Evolutionary conservation across 2,797 vertebrate genomes (phyloP).

Genomic region (Dallia pectoralis): DNA sequence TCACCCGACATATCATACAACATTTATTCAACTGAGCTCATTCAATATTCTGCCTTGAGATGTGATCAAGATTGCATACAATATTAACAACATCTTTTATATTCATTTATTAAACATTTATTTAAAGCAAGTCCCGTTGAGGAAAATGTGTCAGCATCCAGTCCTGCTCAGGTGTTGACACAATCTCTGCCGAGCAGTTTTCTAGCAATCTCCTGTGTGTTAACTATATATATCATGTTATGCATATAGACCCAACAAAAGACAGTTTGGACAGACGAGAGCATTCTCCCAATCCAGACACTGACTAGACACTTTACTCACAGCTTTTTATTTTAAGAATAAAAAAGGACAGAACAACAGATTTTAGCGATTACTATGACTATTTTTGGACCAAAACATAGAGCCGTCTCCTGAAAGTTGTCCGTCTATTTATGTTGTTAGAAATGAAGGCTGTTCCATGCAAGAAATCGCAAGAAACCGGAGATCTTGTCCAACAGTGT

Average conservation of each 20-base stretch:
- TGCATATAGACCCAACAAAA: slow-evolving; percentile 23
- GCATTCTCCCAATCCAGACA: slow-evolving; percentile 14
- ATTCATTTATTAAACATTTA: background rate
- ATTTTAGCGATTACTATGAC: too few relatives aligned
- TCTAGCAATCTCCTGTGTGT: slow-evolving; percentile 42
- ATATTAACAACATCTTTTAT: background rate
- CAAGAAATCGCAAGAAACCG: too few relatives aligned
- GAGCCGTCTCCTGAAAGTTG: too few relatives aligned
- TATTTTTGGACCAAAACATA: too few relatives aligned
- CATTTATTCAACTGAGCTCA: slow-evolving; percentile 4
- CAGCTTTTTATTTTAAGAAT: too few relatives aligned
- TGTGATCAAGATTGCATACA: background rate
- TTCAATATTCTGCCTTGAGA: background rate
- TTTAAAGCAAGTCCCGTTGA: background rate
- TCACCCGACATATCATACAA: background rate
- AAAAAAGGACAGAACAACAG: too few relatives aligned
- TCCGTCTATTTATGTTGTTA: too few relatives aligned
- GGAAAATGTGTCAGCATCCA: background rate
- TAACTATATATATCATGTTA: slow-evolving; percentile 30
- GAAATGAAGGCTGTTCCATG: too few relatives aligned
- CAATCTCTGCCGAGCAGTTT: slow-evolving; percentile 40
- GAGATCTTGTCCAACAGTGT: too few relatives aligned
- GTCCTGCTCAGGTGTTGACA: slow-evolving; percentile 15
- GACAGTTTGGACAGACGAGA: slow-evolving; percentile 35
- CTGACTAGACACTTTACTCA: background rate